phyloP scores from a whole-genome alignment of 2,888 invertebrate species.

The Ornithoptera alexandrae region DNA sequence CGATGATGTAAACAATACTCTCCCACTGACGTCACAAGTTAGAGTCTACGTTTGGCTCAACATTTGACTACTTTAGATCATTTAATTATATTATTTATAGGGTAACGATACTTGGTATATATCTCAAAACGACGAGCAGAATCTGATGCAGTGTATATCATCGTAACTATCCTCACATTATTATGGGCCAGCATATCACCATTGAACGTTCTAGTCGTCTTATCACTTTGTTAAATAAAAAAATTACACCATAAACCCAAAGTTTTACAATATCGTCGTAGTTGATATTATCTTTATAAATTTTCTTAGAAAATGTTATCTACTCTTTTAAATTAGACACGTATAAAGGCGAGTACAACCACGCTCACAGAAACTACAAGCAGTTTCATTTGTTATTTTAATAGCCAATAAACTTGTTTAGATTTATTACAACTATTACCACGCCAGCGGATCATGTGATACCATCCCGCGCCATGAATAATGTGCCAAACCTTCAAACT shows the following conservation, averaged over 20 bases:
- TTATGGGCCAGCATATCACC: no score
- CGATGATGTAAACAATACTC: no score
- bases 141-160: no score
- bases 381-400: conserved; percentile 71
- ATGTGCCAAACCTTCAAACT: conserved; percentile 65
- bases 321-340: conserved; percentile 4
- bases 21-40: no score
- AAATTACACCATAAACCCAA: not conserved
- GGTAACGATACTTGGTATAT: no score
- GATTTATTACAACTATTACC: conserved; percentile 72
- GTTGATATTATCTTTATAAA: not conserved
- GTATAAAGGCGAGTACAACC: not conserved
- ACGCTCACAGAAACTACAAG: not conserved
- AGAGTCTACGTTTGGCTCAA: no score
- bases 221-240: not conserved
- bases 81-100: no score
- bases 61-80: no score
- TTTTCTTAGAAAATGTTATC: not conserved
- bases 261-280: not conserved
- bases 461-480: conserved; percentile 60
- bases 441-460: conserved; percentile 66
- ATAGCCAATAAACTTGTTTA: conserved; percentile 72
- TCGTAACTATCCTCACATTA: no score
- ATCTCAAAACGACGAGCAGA: no score
- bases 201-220: no score